Base-by-base conservation (phyloP, 2,888 invertebrate species). In the Blera fallax region DNA sequence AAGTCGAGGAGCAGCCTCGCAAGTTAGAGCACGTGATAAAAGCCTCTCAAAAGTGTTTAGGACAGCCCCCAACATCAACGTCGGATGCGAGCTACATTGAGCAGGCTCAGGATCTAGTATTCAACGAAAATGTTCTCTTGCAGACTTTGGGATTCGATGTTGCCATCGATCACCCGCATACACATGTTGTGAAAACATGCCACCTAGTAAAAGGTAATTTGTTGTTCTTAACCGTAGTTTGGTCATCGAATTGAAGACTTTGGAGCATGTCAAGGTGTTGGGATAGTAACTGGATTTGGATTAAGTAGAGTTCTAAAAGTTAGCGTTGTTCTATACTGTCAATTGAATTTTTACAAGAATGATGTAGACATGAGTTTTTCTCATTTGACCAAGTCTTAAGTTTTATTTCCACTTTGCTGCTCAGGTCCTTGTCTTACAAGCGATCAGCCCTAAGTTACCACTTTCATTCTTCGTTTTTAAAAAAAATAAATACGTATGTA, bases 121-220 rank as follows among this genome's bases (percentile, higher is more conserved):
- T 97, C 93, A 98, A 98, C 93, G 99, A 99, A 93, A 99, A 98
- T 93, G 96, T 98, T 83, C 94, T 99, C 81, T 95, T 99, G 87
- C 98, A 99, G 94, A 99, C 99, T 11, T 94, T 99, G 91, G 99
- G 99, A 87, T 99, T 99, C 93, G 98, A 99, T 93, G 97, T 99
- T 84, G 97, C 97, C 88, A 98, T 99, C 90, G 98, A 99, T 93
- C 98, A 99, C 93, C 99, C 99, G 1, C 99, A 99, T 92, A 97
- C 98, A 37, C 97, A 98, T 93, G 98, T 99, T 88, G 98, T 99
- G 77, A 96, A 96, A 91, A 98, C 98, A 91, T 99, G 98, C 93
- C 97, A 98, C 93, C 94, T 98, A 92, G 98, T 98, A 87, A 96
- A 97, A 95, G 98, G 98, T 97, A 90, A 88, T 40, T 58, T 24